A percentile compares a stretch with the other conserved stretches of the same genome.
phyloP scores from a whole-genome alignment of 2,797 vertebrate genomes.

The Apodemus agrarius region DNA sequence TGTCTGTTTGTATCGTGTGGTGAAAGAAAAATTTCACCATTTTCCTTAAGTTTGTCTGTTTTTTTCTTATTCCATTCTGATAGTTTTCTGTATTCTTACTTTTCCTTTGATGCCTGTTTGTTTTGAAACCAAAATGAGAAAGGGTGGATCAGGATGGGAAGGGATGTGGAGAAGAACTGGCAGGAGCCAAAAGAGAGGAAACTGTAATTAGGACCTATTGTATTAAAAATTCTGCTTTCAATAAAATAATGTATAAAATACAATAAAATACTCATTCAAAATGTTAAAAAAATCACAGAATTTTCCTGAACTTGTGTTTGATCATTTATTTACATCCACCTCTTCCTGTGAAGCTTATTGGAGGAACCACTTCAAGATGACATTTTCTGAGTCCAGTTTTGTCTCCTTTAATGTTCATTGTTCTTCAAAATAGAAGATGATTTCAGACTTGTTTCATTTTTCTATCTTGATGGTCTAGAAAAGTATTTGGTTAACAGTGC shows the following conservation, averaged over 20 bases:
- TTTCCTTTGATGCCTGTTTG: background rate
- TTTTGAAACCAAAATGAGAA: background rate
- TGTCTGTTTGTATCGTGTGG: background rate
- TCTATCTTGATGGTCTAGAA: background rate
- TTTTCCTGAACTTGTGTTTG: conserved; percentile 1
- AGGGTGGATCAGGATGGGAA: background rate
- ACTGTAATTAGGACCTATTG: background rate
- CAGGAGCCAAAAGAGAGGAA: too few relatives aligned
- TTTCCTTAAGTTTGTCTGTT: background rate
- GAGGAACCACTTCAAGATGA: background rate
- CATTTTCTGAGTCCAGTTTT: conserved; percentile 25
- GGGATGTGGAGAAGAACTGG: background rate
- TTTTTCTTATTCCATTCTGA: background rate
- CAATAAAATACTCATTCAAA: background rate
- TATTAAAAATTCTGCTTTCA: background rate
- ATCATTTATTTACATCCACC: conserved; percentile 7
- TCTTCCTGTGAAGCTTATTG: background rate
- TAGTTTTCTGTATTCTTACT: background rate
- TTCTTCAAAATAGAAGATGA: conserved; percentile 11
- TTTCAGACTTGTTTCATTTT: conserved; percentile 3
- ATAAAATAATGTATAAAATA: background rate
- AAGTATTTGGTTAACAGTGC: background rate
- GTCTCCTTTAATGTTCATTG: background rate
- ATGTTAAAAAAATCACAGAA: background rate
- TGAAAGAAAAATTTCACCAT: background rate